Percentiles rank a stretch among this genome's conserved stretches.
phyloP scores from a whole-genome alignment of 2,888 invertebrate species.

The Mystacides longicornis region DNA sequence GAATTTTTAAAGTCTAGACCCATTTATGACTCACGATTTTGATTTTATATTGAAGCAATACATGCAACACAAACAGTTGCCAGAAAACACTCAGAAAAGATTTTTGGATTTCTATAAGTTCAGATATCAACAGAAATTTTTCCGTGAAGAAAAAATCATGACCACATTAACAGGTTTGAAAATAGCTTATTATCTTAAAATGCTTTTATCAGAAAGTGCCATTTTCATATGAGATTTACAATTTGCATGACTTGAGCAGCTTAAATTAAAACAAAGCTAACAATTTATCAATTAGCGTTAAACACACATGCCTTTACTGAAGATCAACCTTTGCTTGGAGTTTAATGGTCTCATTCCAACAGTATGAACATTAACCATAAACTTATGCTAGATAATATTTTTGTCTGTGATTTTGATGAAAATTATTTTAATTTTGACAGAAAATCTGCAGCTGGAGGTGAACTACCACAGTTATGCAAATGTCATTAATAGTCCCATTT shows the following conservation, averaged over 20 bases:
- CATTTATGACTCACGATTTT: background rate
- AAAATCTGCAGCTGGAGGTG: slow-evolving; percentile 47
- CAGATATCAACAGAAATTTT: slow-evolving; percentile 50
- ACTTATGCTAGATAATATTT: no score
- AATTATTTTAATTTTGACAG: slow-evolving; percentile 33
- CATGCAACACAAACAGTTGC: slow-evolving; percentile 51
- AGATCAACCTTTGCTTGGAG: no score
- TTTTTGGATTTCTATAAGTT: slow-evolving; percentile 52
- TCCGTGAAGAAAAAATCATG: slow-evolving; percentile 48
- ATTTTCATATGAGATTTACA: no score
- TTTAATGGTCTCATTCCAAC: no score
- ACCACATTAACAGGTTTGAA: slow-evolving; percentile 44
- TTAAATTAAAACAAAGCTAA: no score
- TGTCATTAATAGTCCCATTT: slow-evolving; percentile 48
- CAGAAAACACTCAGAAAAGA: slow-evolving; percentile 44
- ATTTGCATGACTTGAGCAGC: no score
- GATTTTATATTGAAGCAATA: slow-evolving; percentile 40
- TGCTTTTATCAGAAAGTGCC: no score
- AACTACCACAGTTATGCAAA: slow-evolving; percentile 47
- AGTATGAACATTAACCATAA: no score
- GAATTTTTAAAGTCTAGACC: background rate
- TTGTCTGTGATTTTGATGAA: no score
- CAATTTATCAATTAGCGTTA: no score
- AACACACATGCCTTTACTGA: no score
- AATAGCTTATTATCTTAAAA: background rate